Base-by-base conservation (phyloP, 2,113 vertebrate species). In the Etheostoma cragini region DNA sequence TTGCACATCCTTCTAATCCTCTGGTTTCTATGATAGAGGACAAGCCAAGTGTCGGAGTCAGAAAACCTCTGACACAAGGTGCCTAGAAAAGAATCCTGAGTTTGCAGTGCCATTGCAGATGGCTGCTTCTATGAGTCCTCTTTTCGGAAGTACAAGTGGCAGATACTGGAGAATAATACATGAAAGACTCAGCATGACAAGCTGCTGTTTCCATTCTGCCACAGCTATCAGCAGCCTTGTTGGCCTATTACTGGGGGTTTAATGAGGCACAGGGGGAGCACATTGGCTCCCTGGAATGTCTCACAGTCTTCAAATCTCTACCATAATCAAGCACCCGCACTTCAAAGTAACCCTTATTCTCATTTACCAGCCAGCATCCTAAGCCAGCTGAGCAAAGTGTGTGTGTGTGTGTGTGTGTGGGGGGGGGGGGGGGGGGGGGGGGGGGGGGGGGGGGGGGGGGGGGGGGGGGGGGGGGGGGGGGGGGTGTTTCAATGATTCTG, bases 281-380 rank as follows among this genome's bases (percentile, higher is more conserved):
- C 76, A 62, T 85, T 82, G 78, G 67, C 81, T 88, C 76, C 80
- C 75, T 53, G 57, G 19, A 84, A 77, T 26, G 78, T 62, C 71
- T 87, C 70, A 24, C 62, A 71, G 76, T 86, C 75, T 76, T 89
- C 71, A 50, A 82, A 74, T 84, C 84, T 82, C 33, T 30, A 75
- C 76, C 79, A 85, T 72, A 80, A 90, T 87, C 83, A 87, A 83
- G 65, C 58, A 7, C 71, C 63, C 72, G 19, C 62, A 83, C 84
- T 89, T 93, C 89, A 93, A 91, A 91, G 87, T 83, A 88, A 70
- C 78, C 78, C 30, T 30, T 89, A 88, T 83, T 83, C 78, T 82
- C 83, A 89, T 90, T 87, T 87, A 72, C 17, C 76, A 73, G 30
- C 68, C 69, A 30, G 72, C 52, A 89, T 30, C 54, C 64, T 38